Percentiles rank a stretch among this genome's conserved stretches.
These are phyloP conservation scores for Gari tellinella DNA, from an alignment of 2,888 invertebrate genomes.

Conservation along the genomic window DNA sequence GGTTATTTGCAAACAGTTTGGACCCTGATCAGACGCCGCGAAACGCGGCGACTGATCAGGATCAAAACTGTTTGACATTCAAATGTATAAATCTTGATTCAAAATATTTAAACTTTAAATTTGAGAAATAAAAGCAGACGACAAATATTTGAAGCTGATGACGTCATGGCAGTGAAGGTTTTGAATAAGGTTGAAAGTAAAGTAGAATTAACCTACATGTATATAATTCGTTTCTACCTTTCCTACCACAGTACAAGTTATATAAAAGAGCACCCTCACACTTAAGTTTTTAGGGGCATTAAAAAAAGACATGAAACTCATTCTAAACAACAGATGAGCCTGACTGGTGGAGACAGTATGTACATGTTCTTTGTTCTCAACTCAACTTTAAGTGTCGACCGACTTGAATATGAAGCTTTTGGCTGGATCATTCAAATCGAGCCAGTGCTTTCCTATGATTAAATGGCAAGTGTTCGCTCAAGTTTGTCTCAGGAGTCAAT, in stretches of 20 bases:
- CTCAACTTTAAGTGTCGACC: slow-evolving; percentile 14
- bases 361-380: slow-evolving; percentile 12
- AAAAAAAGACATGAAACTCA: slow-evolving; percentile 24
- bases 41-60: too few relatives aligned
- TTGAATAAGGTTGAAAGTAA: too few relatives aligned
- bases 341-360: not conserved
- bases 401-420: slow-evolving; percentile 13
- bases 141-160: too few relatives aligned
- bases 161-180: too few relatives aligned
- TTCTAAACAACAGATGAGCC: slow-evolving; percentile 6
- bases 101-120: too few relatives aligned
- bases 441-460: slow-evolving; percentile 17
- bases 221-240: slow-evolving; percentile 1
- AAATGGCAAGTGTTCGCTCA: slow-evolving; percentile 14
- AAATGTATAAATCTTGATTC: too few relatives aligned
- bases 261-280: not conserved
- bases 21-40: too few relatives aligned
- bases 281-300: not conserved
- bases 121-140: too few relatives aligned
- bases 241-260: slow-evolving; percentile 8
- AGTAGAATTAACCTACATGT: not conserved
- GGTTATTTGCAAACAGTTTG: too few relatives aligned
- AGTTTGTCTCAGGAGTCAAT: slow-evolving; percentile 21
- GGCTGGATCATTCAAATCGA: slow-evolving; percentile 24
- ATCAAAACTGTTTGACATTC: too few relatives aligned